Evolutionary conservation across 2,797 vertebrate species (phyloP), one percentile per base, ranked within the genome.

Genomic region (Gallinago stenura): DNA sequence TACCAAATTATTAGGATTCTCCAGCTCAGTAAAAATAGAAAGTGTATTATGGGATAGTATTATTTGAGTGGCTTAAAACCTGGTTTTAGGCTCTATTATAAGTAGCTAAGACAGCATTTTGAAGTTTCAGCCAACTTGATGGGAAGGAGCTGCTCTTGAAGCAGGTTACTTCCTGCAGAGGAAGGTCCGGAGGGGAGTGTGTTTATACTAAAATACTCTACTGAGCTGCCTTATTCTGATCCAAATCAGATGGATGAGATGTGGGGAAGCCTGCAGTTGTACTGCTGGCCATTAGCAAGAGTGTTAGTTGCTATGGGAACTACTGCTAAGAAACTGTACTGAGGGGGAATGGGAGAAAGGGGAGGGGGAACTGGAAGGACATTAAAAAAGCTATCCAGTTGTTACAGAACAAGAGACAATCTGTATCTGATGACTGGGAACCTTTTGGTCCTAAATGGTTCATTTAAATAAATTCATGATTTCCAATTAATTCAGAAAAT

Each of bases 401-500:
- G 90, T 97, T 97, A 93, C 89, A 93, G 95, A 98, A 92, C 96
- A 97, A 95, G 97, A 90, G 89, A 80, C 76, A 81, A 70, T 96
- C 93, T 92, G 13, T 94, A 94, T 93, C 86, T 90, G 87, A 96
- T 97, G 86, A 48, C 88, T 93, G 9, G 20, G 73, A 97, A 95
- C 93, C 83, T 91, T 96, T 96, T 96, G 51, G 83, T 97, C 78
- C 76, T 93, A 82, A 91, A 85, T 75, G 86, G 73, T 93, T 97
- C 20, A 35, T 93, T 96, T 95, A 93, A 97, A 97, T 97, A 98
- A 98, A 98, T 98, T 95, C 83, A 84, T 95, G 82, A 91, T 97
- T 98, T 95, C 95, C 91, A 98, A 95, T 98, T 98, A 98, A 98
- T 98, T 98, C 72, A 71, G 75, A 97, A 96, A 98, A 97, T 97